These are phyloP conservation scores for Onychostruthus taczanowskii DNA, from an alignment of 2,113 vertebrate genomes.

Conservation along the genomic window DNA sequence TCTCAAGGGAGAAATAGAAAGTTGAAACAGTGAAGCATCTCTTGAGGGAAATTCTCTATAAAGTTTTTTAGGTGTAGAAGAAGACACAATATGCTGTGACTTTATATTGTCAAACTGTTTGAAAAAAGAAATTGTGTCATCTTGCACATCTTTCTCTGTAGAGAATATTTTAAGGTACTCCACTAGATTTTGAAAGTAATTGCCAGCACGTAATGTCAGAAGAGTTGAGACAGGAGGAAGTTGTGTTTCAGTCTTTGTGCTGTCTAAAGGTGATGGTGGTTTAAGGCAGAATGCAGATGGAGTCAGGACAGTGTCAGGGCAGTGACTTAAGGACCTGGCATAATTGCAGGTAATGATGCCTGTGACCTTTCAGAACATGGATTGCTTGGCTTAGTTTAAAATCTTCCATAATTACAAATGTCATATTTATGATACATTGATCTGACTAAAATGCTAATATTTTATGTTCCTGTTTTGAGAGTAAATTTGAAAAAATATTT, in stretches of 20 bases:
- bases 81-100: background rate
- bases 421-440: background rate
- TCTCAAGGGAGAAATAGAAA: background rate
- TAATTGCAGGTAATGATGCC: fast-evolving
- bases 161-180: background rate
- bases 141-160: background rate
- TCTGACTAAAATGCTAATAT: background rate
- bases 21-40: background rate
- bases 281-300: background rate
- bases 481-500: background rate
- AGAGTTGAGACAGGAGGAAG: background rate
- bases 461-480: background rate
- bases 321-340: background rate
- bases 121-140: background rate
- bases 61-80: background rate
- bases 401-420: background rate
- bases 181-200: background rate
- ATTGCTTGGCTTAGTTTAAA: background rate
- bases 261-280: background rate
- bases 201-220: background rate
- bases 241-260: background rate
- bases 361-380: background rate
- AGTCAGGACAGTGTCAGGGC: background rate
- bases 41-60: fast-evolving
- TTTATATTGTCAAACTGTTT: background rate